Evolutionary conservation across 2,113 vertebrate genomes (phyloP).

Genomic region (Hoplias malabaricus): DNA sequence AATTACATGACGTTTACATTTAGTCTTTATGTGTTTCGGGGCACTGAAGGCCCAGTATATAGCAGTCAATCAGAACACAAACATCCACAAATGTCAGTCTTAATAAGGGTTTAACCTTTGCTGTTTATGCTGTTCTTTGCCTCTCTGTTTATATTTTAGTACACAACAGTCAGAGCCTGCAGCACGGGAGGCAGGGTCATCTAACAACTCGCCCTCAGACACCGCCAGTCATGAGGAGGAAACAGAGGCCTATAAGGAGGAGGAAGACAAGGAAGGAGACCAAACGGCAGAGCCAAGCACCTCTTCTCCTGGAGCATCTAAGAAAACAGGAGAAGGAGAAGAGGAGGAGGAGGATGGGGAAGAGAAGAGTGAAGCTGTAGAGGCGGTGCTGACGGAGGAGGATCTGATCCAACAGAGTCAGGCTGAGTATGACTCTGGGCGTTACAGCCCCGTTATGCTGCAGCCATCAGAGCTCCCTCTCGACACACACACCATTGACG

Average conservation of each 20-base stretch:
- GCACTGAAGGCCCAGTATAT: too few species aligned
- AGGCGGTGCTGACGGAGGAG: conserved; percentile 92
- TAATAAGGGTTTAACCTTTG: too few species aligned
- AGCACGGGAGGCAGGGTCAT: conserved; percentile 40
- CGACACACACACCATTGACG: conserved; percentile 85
- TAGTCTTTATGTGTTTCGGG: too few species aligned
- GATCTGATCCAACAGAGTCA: conserved; percentile 97
- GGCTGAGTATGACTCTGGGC: conserved; percentile 89
- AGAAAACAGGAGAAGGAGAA: conserved; percentile 15
- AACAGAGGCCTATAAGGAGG: conserved; percentile 1
- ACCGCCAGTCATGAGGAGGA: not conserved
- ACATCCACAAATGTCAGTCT: too few species aligned
- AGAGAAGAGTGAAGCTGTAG: conserved; percentile 72
- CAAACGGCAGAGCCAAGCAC: conserved; percentile 21
- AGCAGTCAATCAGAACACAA: too few species aligned
- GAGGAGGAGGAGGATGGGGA: conserved; percentile 53
- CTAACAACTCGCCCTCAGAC: conserved; percentile 47
- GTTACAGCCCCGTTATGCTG: conserved; percentile 90
- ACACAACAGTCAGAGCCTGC: conserved; percentile 9
- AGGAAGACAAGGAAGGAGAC: not conserved
- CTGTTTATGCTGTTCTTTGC: not conserved
- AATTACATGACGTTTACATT: too few species aligned
- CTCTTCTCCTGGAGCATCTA: conserved; percentile 46
- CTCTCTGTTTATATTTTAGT: not conserved
- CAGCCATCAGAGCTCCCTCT: conserved; percentile 84